These are phyloP conservation scores for Ptychadena robeensis DNA, from an alignment of 2,797 vertebrate species.

Conservation along the genomic window DNA sequence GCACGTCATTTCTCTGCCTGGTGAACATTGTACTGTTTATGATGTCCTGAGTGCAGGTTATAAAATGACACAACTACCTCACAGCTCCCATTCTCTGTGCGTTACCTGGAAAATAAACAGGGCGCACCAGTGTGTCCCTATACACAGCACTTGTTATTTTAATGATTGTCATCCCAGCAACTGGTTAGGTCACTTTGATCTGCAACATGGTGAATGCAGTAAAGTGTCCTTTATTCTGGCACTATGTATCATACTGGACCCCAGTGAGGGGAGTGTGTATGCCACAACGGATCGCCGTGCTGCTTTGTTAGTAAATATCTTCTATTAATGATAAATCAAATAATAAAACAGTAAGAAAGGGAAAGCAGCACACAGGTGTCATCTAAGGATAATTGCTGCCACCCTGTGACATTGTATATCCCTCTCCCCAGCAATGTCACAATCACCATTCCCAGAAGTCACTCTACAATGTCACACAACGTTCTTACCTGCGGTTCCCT, in stretches of 20 bases:
- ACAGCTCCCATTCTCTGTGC: too few species aligned
- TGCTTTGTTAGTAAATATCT: too few species aligned
- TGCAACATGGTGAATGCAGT: too few species aligned
- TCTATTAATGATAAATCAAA: too few species aligned
- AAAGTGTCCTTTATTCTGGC: not conserved
- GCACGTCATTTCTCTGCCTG: not conserved
- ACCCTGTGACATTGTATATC: not conserved
- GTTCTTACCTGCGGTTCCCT: conserved; percentile 11
- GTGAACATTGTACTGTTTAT: conserved; percentile 8
- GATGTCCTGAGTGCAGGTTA: not conserved
- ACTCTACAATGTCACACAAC: too few species aligned
- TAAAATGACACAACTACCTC: not conserved
- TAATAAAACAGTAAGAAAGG: too few species aligned
- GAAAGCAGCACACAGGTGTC: not conserved
- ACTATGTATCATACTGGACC: too few species aligned
- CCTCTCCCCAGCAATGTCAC: not conserved
- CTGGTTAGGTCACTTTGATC: not conserved
- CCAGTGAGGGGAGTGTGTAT: too few species aligned
- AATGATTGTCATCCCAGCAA: too few species aligned
- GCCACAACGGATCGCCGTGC: too few species aligned
- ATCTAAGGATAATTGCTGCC: not conserved
- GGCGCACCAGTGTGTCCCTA: not conserved
- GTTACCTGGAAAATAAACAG: not conserved
- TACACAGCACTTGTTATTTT: not conserved
- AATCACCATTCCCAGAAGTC: not conserved